Percentiles rank a stretch among this genome's conserved stretches.
These are phyloP conservation scores for Pentalonia nigronervosa DNA, from an alignment of 1,140 invertebrate genomes.

Conservation along the genomic window DNA sequence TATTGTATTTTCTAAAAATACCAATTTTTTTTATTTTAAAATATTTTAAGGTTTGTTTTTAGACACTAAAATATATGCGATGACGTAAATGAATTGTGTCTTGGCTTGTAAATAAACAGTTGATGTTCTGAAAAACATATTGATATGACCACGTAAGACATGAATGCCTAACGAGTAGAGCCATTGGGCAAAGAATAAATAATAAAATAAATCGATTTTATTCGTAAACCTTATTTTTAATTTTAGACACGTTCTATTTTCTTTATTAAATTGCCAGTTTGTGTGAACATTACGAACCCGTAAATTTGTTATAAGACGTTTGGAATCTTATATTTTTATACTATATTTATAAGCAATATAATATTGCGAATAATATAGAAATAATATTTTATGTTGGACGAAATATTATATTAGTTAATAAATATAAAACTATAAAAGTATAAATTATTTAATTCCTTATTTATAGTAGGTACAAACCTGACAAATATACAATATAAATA, in stretches of 20 bases:
- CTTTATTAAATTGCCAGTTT: not conserved
- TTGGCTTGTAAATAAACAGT: constrained; percentile 15
- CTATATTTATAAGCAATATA: not conserved
- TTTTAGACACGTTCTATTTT: constrained; percentile 25
- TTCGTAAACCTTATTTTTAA: constrained; percentile 3
- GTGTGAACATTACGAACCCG: not conserved
- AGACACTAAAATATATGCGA: not conserved
- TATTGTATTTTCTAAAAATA: not conserved
- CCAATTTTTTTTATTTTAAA: not conserved
- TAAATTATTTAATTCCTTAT: too few species aligned
- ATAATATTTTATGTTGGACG: not conserved
- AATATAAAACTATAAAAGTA: too few species aligned
- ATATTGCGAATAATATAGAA: not conserved
- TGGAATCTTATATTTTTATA: not conserved
- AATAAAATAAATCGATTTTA: constrained; percentile 29
- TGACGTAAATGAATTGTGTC: constrained; percentile 52
- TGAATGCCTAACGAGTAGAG: constrained; percentile 24
- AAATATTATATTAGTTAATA: not conserved
- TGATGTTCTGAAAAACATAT: not conserved
- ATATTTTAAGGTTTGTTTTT: not conserved
- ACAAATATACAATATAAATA: too few species aligned
- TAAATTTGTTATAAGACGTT: not conserved
- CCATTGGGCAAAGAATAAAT: not conserved
- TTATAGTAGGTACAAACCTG: too few species aligned
- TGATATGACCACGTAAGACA: constrained; percentile 1